These are phyloP conservation scores for Meteorus colon DNA, from an alignment of 2,888 invertebrate species.

Conservation along the genomic window DNA sequence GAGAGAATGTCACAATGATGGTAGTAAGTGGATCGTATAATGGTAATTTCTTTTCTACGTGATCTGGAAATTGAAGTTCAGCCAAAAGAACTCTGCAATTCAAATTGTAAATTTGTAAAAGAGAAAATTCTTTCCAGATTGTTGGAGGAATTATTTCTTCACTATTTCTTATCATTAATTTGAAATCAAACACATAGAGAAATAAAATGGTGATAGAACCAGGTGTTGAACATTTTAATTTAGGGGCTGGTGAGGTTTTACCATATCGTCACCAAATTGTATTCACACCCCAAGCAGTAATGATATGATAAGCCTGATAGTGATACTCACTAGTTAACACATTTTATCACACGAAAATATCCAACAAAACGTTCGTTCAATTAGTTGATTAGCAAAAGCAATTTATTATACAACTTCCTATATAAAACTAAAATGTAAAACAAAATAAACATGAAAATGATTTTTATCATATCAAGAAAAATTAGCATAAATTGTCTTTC, in stretches of 20 bases:
- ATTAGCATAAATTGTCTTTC: neutral
- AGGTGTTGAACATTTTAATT: neutral
- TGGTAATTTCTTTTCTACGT: conserved; percentile 38
- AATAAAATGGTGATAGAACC: neutral
- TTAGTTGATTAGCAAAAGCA: conserved; percentile 44
- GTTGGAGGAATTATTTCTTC: neutral
- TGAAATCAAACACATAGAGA: too few relatives aligned
- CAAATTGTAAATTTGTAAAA: neutral
- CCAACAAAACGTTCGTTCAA: conserved; percentile 30
- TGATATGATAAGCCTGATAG: neutral
- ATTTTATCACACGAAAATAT: neutral
- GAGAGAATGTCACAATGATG: conserved; percentile 9
- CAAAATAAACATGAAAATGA: neutral
- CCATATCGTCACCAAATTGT: too few relatives aligned
- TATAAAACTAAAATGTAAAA: neutral
- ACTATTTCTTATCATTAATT: too few relatives aligned
- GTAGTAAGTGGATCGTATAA: conserved; percentile 34
- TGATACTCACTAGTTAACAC: neutral
- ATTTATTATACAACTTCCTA: neutral
- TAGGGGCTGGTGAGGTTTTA: neutral
- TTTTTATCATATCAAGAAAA: neutral
- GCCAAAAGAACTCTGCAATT: neutral
- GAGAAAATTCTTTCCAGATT: neutral
- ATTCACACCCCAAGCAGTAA: neutral
- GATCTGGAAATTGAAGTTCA: conserved; percentile 53